Base-by-base conservation (phyloP, 64 coral and sea anemone genomes). In the Dendronephthya gigantea region DNA sequence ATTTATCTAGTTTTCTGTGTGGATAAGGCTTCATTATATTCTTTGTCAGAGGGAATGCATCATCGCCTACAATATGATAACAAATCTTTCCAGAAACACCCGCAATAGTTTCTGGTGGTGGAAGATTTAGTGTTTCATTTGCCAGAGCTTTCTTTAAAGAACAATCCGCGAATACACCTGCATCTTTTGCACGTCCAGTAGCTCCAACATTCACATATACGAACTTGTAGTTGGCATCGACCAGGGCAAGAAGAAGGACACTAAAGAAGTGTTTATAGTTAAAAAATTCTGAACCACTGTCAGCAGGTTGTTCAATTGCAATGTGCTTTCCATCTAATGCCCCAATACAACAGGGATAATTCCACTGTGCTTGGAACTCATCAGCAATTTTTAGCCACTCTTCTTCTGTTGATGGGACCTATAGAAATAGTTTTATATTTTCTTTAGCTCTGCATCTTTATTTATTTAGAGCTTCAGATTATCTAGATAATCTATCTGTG, bases 231-330 rank as follows among this genome's bases (percentile, higher is more conserved):
- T 62, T 62, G 19, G 6, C 55, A 62, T 62, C 55, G 25, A 62
- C 55, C 55, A 62, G 55, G 55, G 55, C 55, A 62, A 62, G 55
- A 62, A 62, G 55, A 27, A 62, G 55, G 55, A 62, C 55, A 62
- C 55, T 62, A 27, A 62, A 62, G 25, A 62, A 62, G 55, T 62
- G 55, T 62, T 62, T 62, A 27, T 62, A 62, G 25, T 62, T 62
- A 23, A 62, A 62, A 62, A 62, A 62, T 27, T 62, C 55, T 27
- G 55, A 62, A n/a, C 55, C 55, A 27, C 55, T 62, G 17, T 62
- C 55, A 23, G 55, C 55, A 22, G 55, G 55, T 27, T 62, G 19
- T 62, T 27, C 0, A 62, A 15, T 62, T 62, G 55, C 10, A 23
- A 62, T 27, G 19, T 62, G 55, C 25, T 62, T 62, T 62, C 55